phyloP scores from a whole-genome alignment of 2,797 vertebrate genomes.

The Sebastes taczanowskii region DNA sequence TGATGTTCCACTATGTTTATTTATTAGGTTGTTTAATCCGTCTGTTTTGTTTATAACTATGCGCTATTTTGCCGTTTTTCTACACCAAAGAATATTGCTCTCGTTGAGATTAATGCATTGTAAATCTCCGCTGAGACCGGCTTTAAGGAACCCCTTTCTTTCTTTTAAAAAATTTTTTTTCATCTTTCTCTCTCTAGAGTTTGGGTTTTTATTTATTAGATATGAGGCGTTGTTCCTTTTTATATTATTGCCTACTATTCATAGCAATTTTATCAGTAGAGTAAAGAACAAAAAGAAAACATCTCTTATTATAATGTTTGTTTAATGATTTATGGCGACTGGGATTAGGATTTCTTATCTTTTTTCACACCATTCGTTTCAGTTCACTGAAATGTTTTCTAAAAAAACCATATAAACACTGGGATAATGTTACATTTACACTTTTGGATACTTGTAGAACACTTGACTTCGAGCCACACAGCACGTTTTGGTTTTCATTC shows the following conservation, averaged over 20 bases:
- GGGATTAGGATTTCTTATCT: background rate
- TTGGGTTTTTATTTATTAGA: constrained; percentile 12
- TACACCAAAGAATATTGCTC: background rate
- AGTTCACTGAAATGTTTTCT: background rate
- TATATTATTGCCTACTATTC: background rate
- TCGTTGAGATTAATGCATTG: background rate
- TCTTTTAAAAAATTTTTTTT: too few relatives aligned
- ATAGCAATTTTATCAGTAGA: background rate
- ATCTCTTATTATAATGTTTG: background rate
- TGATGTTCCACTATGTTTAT: background rate
- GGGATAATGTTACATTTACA: background rate
- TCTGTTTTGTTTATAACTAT: background rate
- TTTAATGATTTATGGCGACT: background rate
- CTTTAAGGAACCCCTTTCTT: constrained; percentile 3
- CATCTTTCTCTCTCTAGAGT: background rate
- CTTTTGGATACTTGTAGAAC: background rate
- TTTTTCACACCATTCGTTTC: background rate
- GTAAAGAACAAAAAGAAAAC: background rate
- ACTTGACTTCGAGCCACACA: background rate
- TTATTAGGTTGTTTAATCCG: background rate
- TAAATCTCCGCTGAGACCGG: background rate
- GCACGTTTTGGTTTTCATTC: background rate
- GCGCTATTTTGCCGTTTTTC: background rate
- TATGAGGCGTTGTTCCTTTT: background rate
- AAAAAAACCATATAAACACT: background rate